Conservation (phyloP, 2,113 vertebrate species). For the Mormoops blainvillei region DNA sequence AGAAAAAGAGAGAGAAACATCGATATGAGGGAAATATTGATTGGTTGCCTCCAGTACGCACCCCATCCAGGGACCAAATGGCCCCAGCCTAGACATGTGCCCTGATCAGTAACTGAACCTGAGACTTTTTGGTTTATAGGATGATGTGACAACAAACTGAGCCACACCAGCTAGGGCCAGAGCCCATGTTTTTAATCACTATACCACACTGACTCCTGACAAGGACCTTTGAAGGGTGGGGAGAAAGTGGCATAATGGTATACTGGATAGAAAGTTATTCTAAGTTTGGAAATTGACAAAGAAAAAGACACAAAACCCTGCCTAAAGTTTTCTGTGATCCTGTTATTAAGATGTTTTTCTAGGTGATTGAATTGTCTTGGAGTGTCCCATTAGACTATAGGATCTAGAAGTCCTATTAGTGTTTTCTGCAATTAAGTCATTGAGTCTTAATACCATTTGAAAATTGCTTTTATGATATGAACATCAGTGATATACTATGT, state of each 20-base stretch:
- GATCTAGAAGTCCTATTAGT: background rate
- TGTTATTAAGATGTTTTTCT: constrained; percentile 3
- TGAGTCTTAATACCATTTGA: background rate
- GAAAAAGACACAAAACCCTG: background rate
- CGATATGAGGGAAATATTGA: no score
- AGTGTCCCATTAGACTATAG: background rate
- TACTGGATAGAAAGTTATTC: background rate
- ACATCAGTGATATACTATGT: background rate
- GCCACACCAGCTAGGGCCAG: no score
- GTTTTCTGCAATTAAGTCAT: background rate
- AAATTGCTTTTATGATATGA: constrained; percentile 3
- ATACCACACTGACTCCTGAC: background rate
- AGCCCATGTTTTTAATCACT: background rate
- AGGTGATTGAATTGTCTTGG: background rate
- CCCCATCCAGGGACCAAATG: no score
- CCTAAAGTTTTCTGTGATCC: background rate
- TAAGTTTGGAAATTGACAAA: constrained; percentile 4
- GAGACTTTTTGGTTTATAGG: no score
- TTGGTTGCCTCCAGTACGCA: no score
- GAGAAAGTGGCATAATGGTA: background rate
- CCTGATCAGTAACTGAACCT: no score
- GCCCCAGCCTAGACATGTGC: no score
- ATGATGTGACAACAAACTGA: no score
- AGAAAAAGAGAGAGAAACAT: no score
- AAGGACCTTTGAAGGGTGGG: background rate